phyloP scores from a whole-genome alignment of 2,888 invertebrate genomes.

The Crossocerus cetratus region DNA sequence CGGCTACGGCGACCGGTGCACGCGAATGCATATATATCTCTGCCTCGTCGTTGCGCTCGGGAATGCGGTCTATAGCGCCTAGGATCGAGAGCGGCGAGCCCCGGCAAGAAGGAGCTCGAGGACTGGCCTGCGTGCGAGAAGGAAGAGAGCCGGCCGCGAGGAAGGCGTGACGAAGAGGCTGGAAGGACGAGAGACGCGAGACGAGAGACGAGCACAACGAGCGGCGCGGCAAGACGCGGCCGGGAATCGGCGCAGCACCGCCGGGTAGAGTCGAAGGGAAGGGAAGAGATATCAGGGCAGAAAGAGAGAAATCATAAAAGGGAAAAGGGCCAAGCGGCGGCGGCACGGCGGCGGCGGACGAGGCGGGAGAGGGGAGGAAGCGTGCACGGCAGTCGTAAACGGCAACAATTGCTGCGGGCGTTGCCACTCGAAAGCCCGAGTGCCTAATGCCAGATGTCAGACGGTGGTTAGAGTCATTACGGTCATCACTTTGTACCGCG shows the following conservation, averaged over 20 bases:
- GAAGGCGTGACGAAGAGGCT: slow-evolving; percentile 6
- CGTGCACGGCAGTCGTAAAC: slow-evolving; percentile 66
- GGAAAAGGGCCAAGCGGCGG: slow-evolving; percentile 21
- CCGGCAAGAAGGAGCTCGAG: no score
- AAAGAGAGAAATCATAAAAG: slow-evolving; percentile 5
- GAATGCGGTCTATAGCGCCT: slow-evolving; percentile 67
- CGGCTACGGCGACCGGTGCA: slow-evolving; percentile 55
- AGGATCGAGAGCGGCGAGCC: slow-evolving; percentile 61
- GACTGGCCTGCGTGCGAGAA: slow-evolving; percentile 21
- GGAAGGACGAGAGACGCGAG: slow-evolving; percentile 28
- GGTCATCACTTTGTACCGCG: slow-evolving; percentile 69
- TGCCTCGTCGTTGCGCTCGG: slow-evolving; percentile 64
- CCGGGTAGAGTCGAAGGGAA: slow-evolving; percentile 13
- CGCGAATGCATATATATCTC: slow-evolving; percentile 64
- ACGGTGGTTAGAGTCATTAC: slow-evolving; percentile 72
- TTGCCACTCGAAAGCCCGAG: slow-evolving; percentile 69
- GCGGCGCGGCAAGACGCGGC: slow-evolving; percentile 37
- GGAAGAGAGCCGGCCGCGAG: slow-evolving; percentile 11
- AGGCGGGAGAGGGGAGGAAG: slow-evolving; percentile 36
- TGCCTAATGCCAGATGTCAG: slow-evolving; percentile 73
- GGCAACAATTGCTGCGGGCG: slow-evolving; percentile 73
- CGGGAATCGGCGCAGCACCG: slow-evolving; percentile 31
- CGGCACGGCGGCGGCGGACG: slow-evolving; percentile 24
- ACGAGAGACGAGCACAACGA: slow-evolving; percentile 32
- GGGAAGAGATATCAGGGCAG: slow-evolving; percentile 13